Conservation (phyloP, 2,113 vertebrate genomes). For the Myotis yumanensis region DNA sequence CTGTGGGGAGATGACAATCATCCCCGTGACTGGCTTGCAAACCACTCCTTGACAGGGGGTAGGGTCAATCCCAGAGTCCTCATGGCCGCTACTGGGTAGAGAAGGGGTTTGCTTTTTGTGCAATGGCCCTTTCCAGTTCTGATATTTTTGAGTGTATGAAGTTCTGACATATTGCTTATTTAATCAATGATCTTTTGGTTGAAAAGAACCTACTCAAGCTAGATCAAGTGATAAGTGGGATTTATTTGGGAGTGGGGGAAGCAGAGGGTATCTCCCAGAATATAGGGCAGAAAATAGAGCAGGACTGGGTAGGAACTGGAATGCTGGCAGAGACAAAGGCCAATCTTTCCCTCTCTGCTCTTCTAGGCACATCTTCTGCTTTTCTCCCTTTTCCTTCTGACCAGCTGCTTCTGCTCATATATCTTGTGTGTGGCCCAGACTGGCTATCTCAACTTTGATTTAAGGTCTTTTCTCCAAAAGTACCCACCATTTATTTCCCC, state of each 20-base stretch:
- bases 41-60: not conserved
- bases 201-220: not conserved
- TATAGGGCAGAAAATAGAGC: not conserved
- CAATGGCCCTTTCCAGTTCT: not conserved
- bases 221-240: not conserved
- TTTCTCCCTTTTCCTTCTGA: not conserved
- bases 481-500: not conserved
- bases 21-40: not conserved
- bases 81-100: not conserved
- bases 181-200: slow-evolving; percentile 11
- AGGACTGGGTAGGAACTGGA: not conserved
- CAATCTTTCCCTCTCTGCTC: not conserved
- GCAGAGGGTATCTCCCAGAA: not conserved
- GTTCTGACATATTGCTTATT: not conserved
- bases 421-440: not conserved
- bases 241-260: not conserved
- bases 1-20: not conserved
- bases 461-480: not conserved
- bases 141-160: not conserved
- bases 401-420: not conserved
- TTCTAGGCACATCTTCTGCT: not conserved
- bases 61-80: not conserved
- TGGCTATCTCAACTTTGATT: not conserved
- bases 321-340: not conserved
- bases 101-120: not conserved